Evolutionary conservation across 2,113 vertebrate genomes (phyloP), one percentile per base, ranked within the genome.

Genomic region (Octodon degus): DNA sequence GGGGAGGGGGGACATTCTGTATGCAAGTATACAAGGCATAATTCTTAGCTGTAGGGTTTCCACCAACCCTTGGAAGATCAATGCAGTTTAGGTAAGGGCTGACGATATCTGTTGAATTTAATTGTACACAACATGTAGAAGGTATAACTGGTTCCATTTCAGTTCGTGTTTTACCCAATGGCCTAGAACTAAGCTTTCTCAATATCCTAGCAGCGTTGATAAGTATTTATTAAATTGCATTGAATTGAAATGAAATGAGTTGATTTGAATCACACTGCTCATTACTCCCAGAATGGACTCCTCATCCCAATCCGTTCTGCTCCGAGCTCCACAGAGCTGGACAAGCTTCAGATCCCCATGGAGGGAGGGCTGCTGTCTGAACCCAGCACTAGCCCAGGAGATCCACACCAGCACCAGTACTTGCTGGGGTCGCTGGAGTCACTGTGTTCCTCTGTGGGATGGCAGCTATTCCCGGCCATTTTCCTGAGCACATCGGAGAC

Each of bases 151-250:
- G n/a, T 91, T 95, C 58, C 80, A 3, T 68, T 96, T 85, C 47
- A 68, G 19, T 34, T 86, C 86, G 50, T 90, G 1, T 58, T 94
- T 93, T 63, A 77, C 22, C 12, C 37, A 53, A 43, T 34, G 60
- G 11, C 86, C 88, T 96, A 87, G 58, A 92, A 72, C 65, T 43
- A 89, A 80, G 58, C 43, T 81, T 90, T 82, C 55, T 93, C 76
- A 76, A 19, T 68, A 72, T 87, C 86, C 27, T 74, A 58, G 40
- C 32, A 60, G 22, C 37, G 60, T 50, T 76, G 62, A 76, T 25
- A 95, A 67, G 68, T 95, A 87, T 60, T 81, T 93, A 95, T 93
- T 92, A 89, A 89, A 40, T 40, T n/a, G 12, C 84, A 84, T 55
- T 68, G 85, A 76, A 76, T 30, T 85, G 85, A 83, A 87, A 27